Evolutionary conservation across 2,888 invertebrate genomes (phyloP).

Genomic region (Tolmerus cingulatus): DNA sequence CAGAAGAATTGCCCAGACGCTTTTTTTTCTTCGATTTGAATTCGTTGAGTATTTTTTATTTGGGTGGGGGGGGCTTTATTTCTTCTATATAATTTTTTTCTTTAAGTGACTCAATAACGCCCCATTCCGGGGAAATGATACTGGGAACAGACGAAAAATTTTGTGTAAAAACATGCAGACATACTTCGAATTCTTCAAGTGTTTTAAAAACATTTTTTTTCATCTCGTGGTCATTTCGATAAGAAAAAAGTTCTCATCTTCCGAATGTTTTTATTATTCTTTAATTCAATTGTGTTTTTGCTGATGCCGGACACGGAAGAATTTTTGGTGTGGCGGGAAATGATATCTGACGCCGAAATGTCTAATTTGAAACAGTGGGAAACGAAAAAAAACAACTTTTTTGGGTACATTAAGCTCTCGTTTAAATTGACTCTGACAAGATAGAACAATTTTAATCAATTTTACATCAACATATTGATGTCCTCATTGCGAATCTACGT

Average conservation of each 20-base stretch:
- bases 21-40: background rate
- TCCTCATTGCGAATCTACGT: no score
- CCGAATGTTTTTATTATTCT: background rate
- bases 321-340: background rate
- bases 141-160: background rate
- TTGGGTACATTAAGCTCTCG: background rate
- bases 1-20: background rate
- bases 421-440: background rate
- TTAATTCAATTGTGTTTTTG: background rate
- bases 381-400: background rate
- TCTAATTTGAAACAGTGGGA: background rate
- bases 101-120: conserved; percentile 18
- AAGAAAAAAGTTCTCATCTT: background rate
- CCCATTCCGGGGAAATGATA: background rate
- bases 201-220: background rate
- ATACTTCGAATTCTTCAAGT: conserved; percentile 23
- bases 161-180: background rate
- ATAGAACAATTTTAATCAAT: no score
- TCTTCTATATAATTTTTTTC: background rate
- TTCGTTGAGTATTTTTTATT: background rate
- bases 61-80: background rate
- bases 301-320: background rate
- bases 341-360: background rate
- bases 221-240: background rate
- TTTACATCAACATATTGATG: no score